These are phyloP conservation scores for Temnothorax unifasciatus DNA, from an alignment of 2,888 invertebrate genomes.

Conservation along the genomic window DNA sequence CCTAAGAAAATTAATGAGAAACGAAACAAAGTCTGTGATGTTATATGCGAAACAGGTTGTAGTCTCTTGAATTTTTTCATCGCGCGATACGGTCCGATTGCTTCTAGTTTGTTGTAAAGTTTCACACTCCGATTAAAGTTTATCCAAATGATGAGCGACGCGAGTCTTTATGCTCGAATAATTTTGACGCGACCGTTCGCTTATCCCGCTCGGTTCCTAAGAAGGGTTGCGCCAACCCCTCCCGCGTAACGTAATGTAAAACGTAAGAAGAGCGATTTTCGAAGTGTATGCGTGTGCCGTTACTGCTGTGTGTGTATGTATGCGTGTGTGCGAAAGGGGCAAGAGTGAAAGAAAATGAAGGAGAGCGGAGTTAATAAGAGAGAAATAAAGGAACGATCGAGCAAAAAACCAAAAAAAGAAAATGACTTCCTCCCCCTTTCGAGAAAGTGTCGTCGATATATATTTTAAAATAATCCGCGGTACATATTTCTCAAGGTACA, in stretches of 20 bases:
- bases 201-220: conserved; percentile 82
- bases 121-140: conserved; percentile 59
- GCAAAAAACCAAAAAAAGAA: conserved; percentile 41
- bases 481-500: conserved; percentile 26
- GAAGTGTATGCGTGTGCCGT: conserved; percentile 16
- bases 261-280: conserved; percentile 15
- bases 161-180: conserved; percentile 42
- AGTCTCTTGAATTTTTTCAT: conserved; percentile 5
- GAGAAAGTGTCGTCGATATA: conserved; percentile 24
- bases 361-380: neutral
- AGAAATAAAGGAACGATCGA: conserved; percentile 30
- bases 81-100: conserved; percentile 12
- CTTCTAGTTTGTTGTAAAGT: conserved; percentile 51
- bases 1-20: neutral
- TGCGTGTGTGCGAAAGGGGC: conserved; percentile 11
- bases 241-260: conserved; percentile 32
- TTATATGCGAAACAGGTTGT: neutral
- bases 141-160: conserved; percentile 66
- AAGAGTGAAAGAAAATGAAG: neutral
- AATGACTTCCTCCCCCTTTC: conserved; percentile 26
- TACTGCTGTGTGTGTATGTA: conserved; percentile 6
- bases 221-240: conserved; percentile 67
- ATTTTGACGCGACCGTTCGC: conserved; percentile 65
- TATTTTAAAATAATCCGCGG: conserved; percentile 3
- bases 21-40: conserved; percentile 37